Base-by-base conservation (phyloP, 2,113 vertebrate genomes). In the Dicrurus megarhynchus region DNA sequence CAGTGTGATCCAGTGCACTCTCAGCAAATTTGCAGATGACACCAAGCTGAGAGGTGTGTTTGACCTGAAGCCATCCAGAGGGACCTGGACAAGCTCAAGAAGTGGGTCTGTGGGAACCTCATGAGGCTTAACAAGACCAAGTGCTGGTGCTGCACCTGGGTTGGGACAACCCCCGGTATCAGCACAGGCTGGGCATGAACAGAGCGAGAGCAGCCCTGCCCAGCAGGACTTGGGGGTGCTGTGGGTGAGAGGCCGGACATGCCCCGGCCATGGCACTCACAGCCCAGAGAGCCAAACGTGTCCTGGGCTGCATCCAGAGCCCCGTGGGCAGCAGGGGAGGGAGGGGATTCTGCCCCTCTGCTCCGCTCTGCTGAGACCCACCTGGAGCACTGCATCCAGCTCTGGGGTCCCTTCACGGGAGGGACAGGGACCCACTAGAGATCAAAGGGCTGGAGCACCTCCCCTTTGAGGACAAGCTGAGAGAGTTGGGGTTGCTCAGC, bases 141-240 rank as follows among this genome's bases (percentile, higher is more conserved):
- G 10, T n/a, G 7, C 37, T 67, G 77, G 2, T 52, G 16, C 13
- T 52, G 23, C 18, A 47, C 3, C 1, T 16, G 19, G 8, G 1
- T 2, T 0, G 0, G 11, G 0, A 0, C 46, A 69, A 7, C 0
- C 8, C 8, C 23, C 0, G 0, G 10, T 17, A 24, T 3, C 32
- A 55, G 16, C 23, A 3, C 21, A 44, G 42, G 5, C 47, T 65
- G 49, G 24, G 13, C 10, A 76, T 22, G 17, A 75, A 5, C 28
- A 49, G 33, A 26, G 6, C 41, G 13, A 75, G 46, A 61, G 35
- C 73, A 81, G 63, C n/a, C 27, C 49, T 59, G 49, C 1, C 0
- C 9, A 74, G 14, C 23, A 84, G 32, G 37, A 26, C 14, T 7
- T 63, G 53, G 14, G 10, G 14, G 16, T 56, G 16, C 12, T 24